A percentile compares a stretch with the other conserved stretches of the same genome.
phyloP scores from a whole-genome alignment of 1,140 invertebrate species.

The Zaprionus ghesquierei region DNA sequence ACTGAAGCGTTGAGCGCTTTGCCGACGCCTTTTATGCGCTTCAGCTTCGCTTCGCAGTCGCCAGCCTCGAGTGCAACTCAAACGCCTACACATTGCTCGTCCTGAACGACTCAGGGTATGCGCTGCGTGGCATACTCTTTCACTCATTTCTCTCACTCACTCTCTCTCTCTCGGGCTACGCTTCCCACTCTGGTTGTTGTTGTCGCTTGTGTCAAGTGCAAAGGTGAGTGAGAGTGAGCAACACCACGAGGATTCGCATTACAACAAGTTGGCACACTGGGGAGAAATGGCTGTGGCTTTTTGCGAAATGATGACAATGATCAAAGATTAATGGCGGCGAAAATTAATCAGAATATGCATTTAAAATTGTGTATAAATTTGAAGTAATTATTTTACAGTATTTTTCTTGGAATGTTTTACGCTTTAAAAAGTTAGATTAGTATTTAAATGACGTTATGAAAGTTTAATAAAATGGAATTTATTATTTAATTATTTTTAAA shows the following conservation, averaged over 20 bases:
- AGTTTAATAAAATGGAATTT: too few species aligned
- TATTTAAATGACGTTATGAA: too few species aligned
- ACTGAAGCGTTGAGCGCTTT: slow-evolving; percentile 75
- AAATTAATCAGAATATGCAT: neutral
- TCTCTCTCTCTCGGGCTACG: neutral
- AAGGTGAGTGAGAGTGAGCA: slow-evolving; percentile 23
- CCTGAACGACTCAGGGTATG: neutral
- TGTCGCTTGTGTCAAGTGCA: slow-evolving; percentile 13
- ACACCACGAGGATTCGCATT: neutral
- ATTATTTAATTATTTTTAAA: too few species aligned
- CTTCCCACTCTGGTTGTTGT: neutral
- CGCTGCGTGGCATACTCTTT: neutral
- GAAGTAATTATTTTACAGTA: neutral
- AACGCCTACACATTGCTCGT: slow-evolving; percentile 33
- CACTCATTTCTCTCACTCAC: neutral
- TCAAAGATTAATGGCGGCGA: neutral
- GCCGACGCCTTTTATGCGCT: slow-evolving; percentile 61
- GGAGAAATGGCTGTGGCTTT: neutral
- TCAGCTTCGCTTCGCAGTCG: slow-evolving; percentile 21
- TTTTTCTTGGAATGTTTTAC: too few species aligned
- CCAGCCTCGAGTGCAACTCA: slow-evolving; percentile 40
- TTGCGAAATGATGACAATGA: neutral
- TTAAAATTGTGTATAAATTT: neutral
- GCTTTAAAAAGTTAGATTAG: too few species aligned
- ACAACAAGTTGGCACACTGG: slow-evolving; percentile 40